Percentiles rank a stretch among this genome's conserved stretches.
These are phyloP conservation scores for Aix galericulata DNA, from an alignment of 2,113 vertebrate genomes.

Conservation along the genomic window DNA sequence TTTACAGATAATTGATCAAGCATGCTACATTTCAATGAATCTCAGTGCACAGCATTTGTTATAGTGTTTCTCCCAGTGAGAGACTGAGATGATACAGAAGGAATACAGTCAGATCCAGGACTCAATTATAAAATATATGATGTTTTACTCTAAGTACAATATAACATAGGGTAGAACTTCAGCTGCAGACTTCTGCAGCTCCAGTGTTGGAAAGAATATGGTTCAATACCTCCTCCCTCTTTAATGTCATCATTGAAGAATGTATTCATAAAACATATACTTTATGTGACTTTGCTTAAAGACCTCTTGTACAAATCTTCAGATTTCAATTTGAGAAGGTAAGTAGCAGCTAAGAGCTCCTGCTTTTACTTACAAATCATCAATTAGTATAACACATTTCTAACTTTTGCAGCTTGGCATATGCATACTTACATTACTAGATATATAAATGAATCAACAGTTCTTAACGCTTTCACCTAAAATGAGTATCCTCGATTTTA, in stretches of 20 bases:
- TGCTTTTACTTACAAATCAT: neutral
- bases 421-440: neutral
- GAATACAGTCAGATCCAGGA: neutral
- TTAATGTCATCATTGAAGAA: neutral
- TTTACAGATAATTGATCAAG: neutral
- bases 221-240: neutral
- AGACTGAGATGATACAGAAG: neutral
- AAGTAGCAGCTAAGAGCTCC: neutral
- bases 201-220: neutral
- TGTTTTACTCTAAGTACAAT: fast-evolving
- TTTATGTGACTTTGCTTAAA: neutral
- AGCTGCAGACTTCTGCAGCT: neutral
- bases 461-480: neutral
- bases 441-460: neutral
- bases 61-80: neutral
- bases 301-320: neutral
- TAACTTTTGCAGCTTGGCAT: neutral
- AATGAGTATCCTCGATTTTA: neutral
- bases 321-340: neutral
- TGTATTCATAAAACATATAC: neutral
- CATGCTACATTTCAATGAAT: neutral
- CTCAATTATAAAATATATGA: neutral
- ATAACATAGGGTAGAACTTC: neutral
- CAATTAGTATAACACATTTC: neutral
- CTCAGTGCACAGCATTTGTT: neutral